A percentile compares a stretch with the other conserved stretches of the same genome.
Evolutionary conservation across 2,113 vertebrate genomes (phyloP).

Genomic region (Sinosuthora webbiana): DNA sequence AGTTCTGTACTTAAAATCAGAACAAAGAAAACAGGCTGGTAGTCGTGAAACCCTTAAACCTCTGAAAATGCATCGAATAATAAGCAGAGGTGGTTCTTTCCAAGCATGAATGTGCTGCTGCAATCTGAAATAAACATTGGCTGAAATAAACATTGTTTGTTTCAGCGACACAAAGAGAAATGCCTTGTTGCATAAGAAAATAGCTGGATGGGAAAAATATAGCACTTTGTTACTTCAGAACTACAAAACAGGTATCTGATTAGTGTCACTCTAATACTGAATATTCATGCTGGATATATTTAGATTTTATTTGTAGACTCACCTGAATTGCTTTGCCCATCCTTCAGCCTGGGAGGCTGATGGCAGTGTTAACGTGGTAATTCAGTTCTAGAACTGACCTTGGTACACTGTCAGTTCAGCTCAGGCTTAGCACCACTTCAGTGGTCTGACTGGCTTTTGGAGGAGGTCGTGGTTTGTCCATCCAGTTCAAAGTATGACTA

Average conservation of each 20-base stretch:
- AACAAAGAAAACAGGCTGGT: neutral
- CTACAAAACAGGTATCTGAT: neutral
- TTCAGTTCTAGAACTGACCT: neutral
- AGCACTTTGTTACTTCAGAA: neutral
- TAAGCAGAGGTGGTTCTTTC: neutral
- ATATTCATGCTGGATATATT: neutral
- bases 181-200: neutral
- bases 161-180: neutral
- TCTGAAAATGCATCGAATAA: neutral
- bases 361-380: fast-evolving
- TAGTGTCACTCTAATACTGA: neutral
- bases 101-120: neutral
- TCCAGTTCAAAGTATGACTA: neutral
- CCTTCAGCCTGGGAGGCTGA: neutral
- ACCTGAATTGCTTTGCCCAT: neutral
- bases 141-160: neutral
- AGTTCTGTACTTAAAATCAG: neutral
- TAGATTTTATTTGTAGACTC: neutral
- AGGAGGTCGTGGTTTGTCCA: neutral
- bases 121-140: neutral
- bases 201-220: neutral
- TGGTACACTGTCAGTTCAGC: neutral
- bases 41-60: neutral
- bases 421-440: neutral
- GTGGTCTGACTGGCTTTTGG: neutral